Conservation (phyloP, 2,113 vertebrate genomes). For the Macrotis lagotis region DNA sequence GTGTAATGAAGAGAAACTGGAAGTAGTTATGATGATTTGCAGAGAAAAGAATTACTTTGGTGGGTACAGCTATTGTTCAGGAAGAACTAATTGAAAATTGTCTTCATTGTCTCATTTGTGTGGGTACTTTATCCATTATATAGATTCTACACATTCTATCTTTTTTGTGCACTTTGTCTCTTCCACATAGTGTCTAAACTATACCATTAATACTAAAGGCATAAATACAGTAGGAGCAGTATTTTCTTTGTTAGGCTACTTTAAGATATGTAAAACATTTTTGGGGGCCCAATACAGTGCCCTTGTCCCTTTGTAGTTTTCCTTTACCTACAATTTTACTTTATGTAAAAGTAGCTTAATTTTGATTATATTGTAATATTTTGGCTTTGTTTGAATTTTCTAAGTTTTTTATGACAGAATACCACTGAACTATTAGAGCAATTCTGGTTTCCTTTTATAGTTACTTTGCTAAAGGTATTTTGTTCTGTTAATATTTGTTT, state of each 20-base stretch:
- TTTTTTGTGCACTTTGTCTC: not conserved
- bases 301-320: not conserved
- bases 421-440: not conserved
- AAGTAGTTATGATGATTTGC: not conserved
- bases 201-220: not conserved
- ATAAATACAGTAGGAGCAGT: not conserved
- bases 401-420: not conserved
- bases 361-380: not conserved
- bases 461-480: not conserved
- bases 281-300: no score
- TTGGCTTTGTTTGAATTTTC: not conserved
- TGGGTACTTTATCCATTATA: not conserved
- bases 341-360: not conserved
- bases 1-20: not conserved
- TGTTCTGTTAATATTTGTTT: not conserved
- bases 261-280: not conserved
- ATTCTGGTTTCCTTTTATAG: not conserved
- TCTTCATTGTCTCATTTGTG: not conserved
- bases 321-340: not conserved
- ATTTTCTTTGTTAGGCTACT: not conserved
- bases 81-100: not conserved
- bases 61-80: not conserved
- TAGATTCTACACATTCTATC: not conserved
- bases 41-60: not conserved
- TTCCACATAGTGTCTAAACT: not conserved